Evolutionary conservation across 2,888 invertebrate species (phyloP).

Genomic region (Synanthedon tipuliformis): DNA sequence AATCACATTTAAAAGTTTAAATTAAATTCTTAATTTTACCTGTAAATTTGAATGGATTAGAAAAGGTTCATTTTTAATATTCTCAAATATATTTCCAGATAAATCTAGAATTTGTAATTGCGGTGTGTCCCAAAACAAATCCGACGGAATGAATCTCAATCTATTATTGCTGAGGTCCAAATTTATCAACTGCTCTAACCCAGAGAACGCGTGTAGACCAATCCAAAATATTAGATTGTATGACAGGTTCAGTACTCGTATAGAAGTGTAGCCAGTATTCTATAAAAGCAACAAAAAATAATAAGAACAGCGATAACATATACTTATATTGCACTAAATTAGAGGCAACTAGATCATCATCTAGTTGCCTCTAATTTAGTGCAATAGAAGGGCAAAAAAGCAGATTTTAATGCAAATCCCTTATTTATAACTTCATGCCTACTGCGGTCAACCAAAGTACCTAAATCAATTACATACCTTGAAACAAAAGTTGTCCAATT

Average conservation of each 20-base stretch:
- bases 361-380: no score
- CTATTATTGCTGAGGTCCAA: slow-evolving; percentile 74
- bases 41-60: slow-evolving; percentile 65
- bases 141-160: slow-evolving; percentile 64
- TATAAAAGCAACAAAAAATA: slow-evolving; percentile 23
- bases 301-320: no score
- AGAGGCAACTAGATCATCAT: no score
- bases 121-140: slow-evolving; percentile 69
- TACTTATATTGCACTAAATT: neutral
- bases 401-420: neutral
- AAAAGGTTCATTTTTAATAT: slow-evolving; percentile 64
- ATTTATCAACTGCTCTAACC: slow-evolving; percentile 55
- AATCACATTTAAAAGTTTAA: neutral
- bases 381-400: no score
- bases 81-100: slow-evolving; percentile 73
- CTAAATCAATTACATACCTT: slow-evolving; percentile 44
- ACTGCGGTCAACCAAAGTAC: no score
- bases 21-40: slow-evolving; percentile 17
- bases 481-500: slow-evolving; percentile 72
- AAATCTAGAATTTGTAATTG: slow-evolving; percentile 67
- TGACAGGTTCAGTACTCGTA: slow-evolving; percentile 64
- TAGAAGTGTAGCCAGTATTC: slow-evolving; percentile 56
- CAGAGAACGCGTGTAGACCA: slow-evolving; percentile 71
- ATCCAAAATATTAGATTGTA: slow-evolving; percentile 74
- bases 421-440: neutral